Conservation (phyloP, 2,797 vertebrate species). For the Calcarius lapponicus region DNA sequence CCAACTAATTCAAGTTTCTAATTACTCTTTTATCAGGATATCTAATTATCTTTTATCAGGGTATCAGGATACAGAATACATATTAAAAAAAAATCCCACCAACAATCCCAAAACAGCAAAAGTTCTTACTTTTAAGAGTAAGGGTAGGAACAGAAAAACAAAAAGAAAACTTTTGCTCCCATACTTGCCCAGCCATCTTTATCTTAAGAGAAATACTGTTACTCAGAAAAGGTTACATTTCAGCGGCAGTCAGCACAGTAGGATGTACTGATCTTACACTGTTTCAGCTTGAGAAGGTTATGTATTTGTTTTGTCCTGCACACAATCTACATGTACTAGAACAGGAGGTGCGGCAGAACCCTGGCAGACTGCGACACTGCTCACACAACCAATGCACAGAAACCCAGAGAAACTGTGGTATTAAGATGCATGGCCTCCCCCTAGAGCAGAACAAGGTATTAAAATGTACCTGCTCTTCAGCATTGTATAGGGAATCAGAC, state of each 20-base stretch:
- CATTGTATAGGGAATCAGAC: neutral
- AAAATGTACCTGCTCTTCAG: neutral
- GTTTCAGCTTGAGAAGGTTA: neutral
- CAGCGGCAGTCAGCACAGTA: neutral
- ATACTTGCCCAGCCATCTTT: neutral
- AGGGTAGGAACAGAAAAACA: too few relatives aligned
- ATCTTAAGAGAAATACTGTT: neutral
- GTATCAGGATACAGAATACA: neutral
- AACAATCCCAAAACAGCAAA: neutral
- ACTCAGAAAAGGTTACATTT: neutral
- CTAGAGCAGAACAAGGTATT: neutral
- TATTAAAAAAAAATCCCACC: accelerated
- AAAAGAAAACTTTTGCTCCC: neutral
- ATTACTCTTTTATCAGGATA: neutral
- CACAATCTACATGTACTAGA: neutral
- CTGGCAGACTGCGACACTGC: neutral
- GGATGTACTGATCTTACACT: neutral
- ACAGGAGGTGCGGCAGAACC: neutral
- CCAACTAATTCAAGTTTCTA: neutral
- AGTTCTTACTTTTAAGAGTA: neutral
- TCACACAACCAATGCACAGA: neutral
- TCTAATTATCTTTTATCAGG: neutral
- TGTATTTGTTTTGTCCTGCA: neutral
- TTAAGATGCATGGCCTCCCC: neutral
- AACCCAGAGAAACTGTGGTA: neutral